phyloP scores from a whole-genome alignment of 2,113 vertebrate species.

The Atrichornis clamosus region DNA sequence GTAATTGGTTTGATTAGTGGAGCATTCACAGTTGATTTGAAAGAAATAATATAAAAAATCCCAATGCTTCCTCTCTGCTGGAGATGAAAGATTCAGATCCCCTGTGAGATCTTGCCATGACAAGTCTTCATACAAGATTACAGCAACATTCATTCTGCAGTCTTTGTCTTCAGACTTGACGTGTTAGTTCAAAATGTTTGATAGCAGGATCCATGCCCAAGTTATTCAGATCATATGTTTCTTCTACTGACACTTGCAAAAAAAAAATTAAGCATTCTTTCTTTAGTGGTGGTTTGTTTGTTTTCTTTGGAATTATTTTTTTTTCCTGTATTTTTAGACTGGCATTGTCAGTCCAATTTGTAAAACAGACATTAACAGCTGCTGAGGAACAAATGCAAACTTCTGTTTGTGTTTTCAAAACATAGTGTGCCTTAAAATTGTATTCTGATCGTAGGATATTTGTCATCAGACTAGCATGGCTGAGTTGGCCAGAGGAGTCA shows the following conservation, averaged over 20 bases:
- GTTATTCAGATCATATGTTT: neutral
- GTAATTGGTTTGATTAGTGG: constrained; percentile 22
- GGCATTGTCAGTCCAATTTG: neutral
- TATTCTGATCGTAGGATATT: neutral
- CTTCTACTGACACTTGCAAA: neutral
- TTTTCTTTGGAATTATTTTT: neutral
- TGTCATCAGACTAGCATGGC: neutral
- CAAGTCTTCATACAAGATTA: neutral
- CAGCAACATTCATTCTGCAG: neutral
- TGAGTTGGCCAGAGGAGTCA: neutral
- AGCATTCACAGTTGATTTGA: neutral
- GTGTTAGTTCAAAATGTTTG: neutral
- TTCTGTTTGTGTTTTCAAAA: neutral
- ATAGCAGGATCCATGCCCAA: neutral
- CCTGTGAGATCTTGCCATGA: neutral
- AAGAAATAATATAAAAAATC: neutral
- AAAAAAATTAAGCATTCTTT: neutral
- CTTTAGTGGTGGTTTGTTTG: neutral
- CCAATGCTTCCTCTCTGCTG: neutral
- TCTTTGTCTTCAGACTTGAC: neutral
- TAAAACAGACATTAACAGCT: neutral
- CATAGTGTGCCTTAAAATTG: neutral
- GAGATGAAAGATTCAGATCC: constrained; percentile 2
- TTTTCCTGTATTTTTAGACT: neutral
- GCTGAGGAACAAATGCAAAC: neutral